Evolutionary conservation across 92 coral and sea anemone species (phyloP).

Genomic region (Porites evermanni): DNA sequence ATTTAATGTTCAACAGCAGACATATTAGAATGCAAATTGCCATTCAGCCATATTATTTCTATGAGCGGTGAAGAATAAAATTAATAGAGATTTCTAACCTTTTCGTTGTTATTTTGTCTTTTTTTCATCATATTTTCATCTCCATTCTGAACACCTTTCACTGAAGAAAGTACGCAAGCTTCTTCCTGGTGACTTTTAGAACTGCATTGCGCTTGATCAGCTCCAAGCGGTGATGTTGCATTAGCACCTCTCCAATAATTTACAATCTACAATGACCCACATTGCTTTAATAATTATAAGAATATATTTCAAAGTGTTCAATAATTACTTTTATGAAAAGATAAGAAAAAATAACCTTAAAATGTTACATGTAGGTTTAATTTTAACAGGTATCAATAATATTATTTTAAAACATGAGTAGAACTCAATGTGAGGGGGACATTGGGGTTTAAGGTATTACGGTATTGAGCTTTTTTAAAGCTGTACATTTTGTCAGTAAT

Average conservation of each 20-base stretch:
- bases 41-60: no score
- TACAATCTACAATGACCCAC: constrained; percentile 6
- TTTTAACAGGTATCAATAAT: no score
- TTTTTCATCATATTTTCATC: not conserved
- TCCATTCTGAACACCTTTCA: not conserved
- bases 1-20: no score
- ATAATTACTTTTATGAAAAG: not conserved
- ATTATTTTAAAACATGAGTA: no score
- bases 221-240: not conserved
- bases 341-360: no score
- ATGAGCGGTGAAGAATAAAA: not conserved
- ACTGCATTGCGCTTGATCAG: not conserved
- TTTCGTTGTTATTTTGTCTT: not conserved
- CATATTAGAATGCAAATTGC: no score
- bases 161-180: not conserved
- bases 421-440: no score
- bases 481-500: no score
- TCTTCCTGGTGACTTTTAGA: not conserved
- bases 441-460: no score
- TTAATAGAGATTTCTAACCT: not conserved
- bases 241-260: constrained; percentile 25
- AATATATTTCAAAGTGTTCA: not conserved
- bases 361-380: no score
- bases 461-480: no score
- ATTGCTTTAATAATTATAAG: not conserved